Evolutionary conservation across 1,140 invertebrate species (phyloP).

Genomic region (Halesus radiatus): DNA sequence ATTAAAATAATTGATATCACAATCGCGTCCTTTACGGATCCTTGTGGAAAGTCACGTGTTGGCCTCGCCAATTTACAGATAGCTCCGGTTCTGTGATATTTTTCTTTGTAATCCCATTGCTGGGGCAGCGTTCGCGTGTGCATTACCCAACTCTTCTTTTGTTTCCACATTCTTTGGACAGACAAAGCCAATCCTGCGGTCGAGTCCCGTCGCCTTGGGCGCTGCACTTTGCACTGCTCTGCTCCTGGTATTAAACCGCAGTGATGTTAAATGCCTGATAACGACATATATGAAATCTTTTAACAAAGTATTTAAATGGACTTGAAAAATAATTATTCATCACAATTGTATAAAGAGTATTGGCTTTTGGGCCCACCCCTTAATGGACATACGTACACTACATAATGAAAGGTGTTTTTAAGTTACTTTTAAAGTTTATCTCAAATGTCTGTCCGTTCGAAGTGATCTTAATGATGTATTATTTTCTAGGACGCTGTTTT

Average conservation of each 20-base stretch:
- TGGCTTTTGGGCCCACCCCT: too few species aligned
- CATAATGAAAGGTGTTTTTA: too few species aligned
- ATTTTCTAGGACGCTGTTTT: too few species aligned
- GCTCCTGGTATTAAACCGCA: background rate
- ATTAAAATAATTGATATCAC: background rate
- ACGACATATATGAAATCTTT: background rate
- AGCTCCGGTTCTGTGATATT: slow-evolving; percentile 30
- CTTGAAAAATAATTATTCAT: too few species aligned
- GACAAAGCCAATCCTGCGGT: slow-evolving; percentile 49
- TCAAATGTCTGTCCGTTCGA: too few species aligned
- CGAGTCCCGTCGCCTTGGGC: slow-evolving; percentile 22
- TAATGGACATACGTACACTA: too few species aligned
- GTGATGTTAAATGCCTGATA: background rate
- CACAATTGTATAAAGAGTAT: too few species aligned
- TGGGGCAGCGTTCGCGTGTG: slow-evolving; percentile 30
- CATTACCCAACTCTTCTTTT: slow-evolving; percentile 53
- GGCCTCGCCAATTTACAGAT: slow-evolving; percentile 34
- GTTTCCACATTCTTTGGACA: slow-evolving; percentile 46
- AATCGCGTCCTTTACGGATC: background rate
- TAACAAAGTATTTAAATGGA: background rate
- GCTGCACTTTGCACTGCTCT: background rate
- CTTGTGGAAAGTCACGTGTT: background rate
- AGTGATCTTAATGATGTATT: too few species aligned
- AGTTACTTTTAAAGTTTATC: too few species aligned
- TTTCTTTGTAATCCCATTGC: slow-evolving; percentile 41